Base-by-base conservation (phyloP, 2,888 invertebrate species). In the Yponomeuta evonymella region DNA sequence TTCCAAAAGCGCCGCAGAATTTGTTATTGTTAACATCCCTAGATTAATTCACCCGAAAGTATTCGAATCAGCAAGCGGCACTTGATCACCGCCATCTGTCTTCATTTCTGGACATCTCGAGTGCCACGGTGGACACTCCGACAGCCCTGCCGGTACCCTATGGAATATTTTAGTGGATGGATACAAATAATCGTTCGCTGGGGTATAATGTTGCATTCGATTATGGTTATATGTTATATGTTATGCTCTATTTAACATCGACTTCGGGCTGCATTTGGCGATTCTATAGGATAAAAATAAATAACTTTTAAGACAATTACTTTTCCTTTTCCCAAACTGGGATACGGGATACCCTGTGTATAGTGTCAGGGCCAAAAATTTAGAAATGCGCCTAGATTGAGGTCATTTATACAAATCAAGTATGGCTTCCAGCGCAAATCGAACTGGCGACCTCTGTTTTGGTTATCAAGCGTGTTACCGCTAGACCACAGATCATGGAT, bases 21-120 rank as follows among this genome's bases (percentile, higher is more conserved):
- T n/a, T n/a, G n/a, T n/a, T n/a, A n/a, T n/a, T n/a, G n/a, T n/a
- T 1, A 58, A 58, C 51, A 0, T 0, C 2, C 8, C 29, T 66
- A 72, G 72, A 72, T 23, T 71, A 70, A 64, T 67, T 33, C 58
- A 62, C 64, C 68, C 43, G 51, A 64, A 68, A 71, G 51, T 67
- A 71, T 72, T 70, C 70, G 51, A 58, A 58, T 58, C 51, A 15
- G 51, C 51, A 67, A 70, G 72, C 72, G 70, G 64, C 71, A 73
- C 74, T 73, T 73, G 73, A 72, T 75, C 75, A 74, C 71, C 74
- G 79, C 85, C 85, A 87, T 87, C 86, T 86, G 85, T 87, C 87
- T 85, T 80, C 79, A 85, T 84, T 80, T 75, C 74, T 75, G 79
- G 82, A 83, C 83, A 81, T 75, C 77, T 78, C 73, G 74, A 82